phyloP scores from a whole-genome alignment of 2,113 vertebrate genomes.

The Hipposideros armiger region DNA sequence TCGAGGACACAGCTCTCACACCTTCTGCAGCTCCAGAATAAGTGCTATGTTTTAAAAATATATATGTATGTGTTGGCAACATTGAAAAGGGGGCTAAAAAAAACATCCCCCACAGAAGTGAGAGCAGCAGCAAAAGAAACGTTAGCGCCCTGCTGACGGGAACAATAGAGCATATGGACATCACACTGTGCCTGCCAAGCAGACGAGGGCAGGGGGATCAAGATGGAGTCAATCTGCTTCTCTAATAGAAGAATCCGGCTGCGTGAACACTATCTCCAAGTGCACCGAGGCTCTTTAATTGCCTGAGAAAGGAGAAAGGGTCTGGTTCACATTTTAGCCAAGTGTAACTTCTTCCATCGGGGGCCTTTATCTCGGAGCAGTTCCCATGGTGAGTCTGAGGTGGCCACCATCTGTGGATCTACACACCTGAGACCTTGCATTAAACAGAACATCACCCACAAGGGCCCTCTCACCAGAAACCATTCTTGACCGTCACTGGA shows the following conservation, averaged over 20 bases:
- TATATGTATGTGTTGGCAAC: constrained; percentile 87
- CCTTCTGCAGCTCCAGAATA: constrained; percentile 86
- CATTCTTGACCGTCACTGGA: neutral
- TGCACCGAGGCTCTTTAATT: constrained; percentile 67
- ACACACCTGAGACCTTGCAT: neutral
- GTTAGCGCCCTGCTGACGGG: constrained; percentile 82
- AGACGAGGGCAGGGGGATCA: constrained; percentile 71
- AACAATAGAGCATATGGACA: constrained; percentile 83
- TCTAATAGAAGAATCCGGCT: constrained; percentile 74
- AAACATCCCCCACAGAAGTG: constrained; percentile 81
- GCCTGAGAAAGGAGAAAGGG: constrained; percentile 63
- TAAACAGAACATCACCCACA: neutral
- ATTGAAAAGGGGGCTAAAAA: constrained; percentile 84
- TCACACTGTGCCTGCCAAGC: constrained; percentile 74
- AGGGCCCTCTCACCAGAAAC: neutral
- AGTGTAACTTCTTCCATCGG: neutral
- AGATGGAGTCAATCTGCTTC: constrained; percentile 76
- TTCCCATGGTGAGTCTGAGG: neutral
- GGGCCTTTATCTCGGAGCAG: neutral
- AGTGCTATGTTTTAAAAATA: constrained; percentile 87
- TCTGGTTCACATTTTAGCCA: constrained; percentile 47
- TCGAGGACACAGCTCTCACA: constrained; percentile 86
- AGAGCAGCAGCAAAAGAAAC: constrained; percentile 81
- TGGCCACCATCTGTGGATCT: neutral
- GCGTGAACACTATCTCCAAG: constrained; percentile 65